Percentiles rank a stretch among this genome's conserved stretches.
Conservation (phyloP, 2,888 invertebrate species). For the Leptopilina myrica region DNA sequence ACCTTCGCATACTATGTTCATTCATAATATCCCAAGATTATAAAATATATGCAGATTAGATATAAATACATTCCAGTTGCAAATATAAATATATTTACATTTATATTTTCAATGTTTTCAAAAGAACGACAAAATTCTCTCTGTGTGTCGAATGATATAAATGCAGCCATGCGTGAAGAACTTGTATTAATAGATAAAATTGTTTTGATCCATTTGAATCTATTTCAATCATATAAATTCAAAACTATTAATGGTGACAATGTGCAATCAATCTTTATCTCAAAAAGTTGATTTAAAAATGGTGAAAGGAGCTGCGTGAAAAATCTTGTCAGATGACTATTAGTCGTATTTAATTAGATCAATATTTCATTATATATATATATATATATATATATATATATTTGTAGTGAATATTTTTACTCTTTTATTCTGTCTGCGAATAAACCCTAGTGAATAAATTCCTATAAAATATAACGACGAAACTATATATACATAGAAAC, state of each 20-base stretch:
- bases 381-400: no score
- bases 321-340: slow-evolving; percentile 11
- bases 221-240: background rate
- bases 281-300: background rate
- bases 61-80: no score
- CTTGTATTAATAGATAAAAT: background rate
- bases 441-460: no score
- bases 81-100: no score
- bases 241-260: background rate
- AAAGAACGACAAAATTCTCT: background rate
- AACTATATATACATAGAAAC: no score
- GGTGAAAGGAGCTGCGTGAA: background rate
- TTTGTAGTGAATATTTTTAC: no score
- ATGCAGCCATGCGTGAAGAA: background rate
- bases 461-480: no score
- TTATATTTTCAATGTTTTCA: no score
- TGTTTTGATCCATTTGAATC: background rate
- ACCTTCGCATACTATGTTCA: background rate
- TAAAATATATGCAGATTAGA: background rate
- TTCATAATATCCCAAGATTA: slow-evolving; percentile 26
- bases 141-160: no score
- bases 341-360: slow-evolving; percentile 18
- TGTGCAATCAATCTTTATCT: background rate
- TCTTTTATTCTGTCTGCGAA: no score
- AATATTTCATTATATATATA: slow-evolving; percentile 20